Evolutionary conservation across 2,888 invertebrate genomes (phyloP), one percentile per base, ranked within the genome.

Genomic region (Marronus borbonicus): DNA sequence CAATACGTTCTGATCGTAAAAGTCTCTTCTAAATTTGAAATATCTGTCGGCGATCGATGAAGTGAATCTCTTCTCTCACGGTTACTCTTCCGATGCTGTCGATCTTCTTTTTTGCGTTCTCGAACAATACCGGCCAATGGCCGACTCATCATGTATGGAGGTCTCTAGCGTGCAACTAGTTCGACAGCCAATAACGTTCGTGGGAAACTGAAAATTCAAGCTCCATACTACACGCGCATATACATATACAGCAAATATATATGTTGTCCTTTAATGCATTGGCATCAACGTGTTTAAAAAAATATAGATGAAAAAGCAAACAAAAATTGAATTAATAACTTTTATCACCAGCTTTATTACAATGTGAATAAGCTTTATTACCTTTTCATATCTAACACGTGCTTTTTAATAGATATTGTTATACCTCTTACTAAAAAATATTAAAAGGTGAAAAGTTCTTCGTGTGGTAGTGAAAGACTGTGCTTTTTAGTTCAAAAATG

Each of bases 1-100:
- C 84, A 84, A 85, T 85, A 85, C 82, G 83, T 83, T 84, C 82
- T 84, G 83, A 84, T 84, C 84, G 82, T 84, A 84, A 84, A 83
- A 84, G 83, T 83, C 82, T 81, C 80, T 80, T 80, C 79, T 82
- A 84, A 83, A 84, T 84, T 83, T 82, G 84, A 81, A 83, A 83
- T 83, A 83, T 80, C 75, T 78, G 78, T 55, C 77, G 75, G 60
- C 76, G 76, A 79, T 78, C 80, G 80, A 79, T 80, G 76, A 76
- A 76, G 78, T 70, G 55, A 36, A 66, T 66, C 66, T 76, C 76
- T 64, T 66, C 66, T 76, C 76, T 65, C 76, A 76, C 65, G 66
- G 66, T 55, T 66, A 66, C 65, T 58, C 66, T 39, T 55, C 76
- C 28, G 20, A 44, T 58, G 20, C 55, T 10, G 76, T 24, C 58